Conservation (phyloP, 2,888 invertebrate species). For the Melieria crassipennis region DNA sequence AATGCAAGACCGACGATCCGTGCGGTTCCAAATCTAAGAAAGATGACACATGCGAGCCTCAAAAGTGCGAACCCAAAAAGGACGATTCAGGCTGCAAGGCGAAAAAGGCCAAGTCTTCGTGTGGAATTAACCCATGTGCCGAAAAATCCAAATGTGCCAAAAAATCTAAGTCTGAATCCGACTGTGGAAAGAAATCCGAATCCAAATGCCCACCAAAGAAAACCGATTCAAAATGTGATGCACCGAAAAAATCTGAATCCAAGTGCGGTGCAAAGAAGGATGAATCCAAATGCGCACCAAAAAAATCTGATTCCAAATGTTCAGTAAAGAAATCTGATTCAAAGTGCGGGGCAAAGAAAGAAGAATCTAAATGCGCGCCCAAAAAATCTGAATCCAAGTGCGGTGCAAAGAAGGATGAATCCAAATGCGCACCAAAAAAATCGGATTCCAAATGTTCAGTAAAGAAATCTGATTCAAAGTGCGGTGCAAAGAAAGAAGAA, state of each 20-base stretch:
- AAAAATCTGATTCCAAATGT: background rate
- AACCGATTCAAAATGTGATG: background rate
- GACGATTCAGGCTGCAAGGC: background rate
- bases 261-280: too few species aligned
- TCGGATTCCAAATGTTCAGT: too few species aligned
- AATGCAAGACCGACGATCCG: conserved; percentile 20
- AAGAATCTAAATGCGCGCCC: background rate
- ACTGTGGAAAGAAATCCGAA: conserved; percentile 3
- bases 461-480: background rate
- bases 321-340: background rate
- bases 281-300: background rate
- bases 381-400: background rate
- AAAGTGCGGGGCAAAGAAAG: background rate
- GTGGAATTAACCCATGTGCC: background rate
- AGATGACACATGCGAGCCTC: conserved; percentile 1
- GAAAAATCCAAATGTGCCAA: conserved; percentile 14
- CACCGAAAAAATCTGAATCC: background rate
- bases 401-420: background rate
- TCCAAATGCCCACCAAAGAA: conserved; percentile 20
- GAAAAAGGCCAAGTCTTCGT: conserved; percentile 17
- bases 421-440: background rate
- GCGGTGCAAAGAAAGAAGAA: background rate
- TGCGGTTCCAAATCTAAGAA: conserved; percentile 11
- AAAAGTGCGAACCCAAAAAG: background rate
- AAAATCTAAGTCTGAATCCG: background rate